Conservation (phyloP, 2,113 vertebrate species). For the Antechinus stuartii region DNA sequence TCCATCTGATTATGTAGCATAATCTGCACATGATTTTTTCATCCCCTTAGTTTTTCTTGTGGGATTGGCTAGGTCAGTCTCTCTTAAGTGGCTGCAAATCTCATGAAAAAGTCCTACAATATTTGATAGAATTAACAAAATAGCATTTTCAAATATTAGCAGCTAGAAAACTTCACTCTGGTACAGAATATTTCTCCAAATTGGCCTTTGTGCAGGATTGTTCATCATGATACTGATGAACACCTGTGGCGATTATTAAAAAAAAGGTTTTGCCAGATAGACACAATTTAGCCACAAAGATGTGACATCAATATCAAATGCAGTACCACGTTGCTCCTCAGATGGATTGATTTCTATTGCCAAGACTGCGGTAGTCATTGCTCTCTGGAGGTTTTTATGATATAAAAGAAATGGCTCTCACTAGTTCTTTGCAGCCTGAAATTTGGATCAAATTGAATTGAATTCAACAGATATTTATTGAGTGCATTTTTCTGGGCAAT, state of each 20-base stretch:
- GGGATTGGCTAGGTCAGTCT: neutral
- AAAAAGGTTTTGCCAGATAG: neutral
- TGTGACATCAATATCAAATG: neutral
- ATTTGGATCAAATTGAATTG: slow-evolving; percentile 5
- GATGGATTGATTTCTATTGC: neutral
- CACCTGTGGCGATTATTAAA: neutral
- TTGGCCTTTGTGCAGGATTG: neutral
- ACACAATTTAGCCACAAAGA: neutral
- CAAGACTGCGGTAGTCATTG: neutral
- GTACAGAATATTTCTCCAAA: neutral
- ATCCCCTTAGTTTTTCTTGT: neutral
- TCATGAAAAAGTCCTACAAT: neutral
- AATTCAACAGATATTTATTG: neutral
- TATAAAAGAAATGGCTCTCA: neutral
- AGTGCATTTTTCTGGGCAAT: neutral
- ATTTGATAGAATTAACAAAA: neutral
- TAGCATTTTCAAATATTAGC: neutral
- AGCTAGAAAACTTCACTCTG: neutral
- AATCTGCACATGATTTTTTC: neutral
- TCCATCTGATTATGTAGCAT: neutral
- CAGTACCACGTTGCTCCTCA: neutral
- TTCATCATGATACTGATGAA: neutral
- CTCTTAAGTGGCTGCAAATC: neutral
- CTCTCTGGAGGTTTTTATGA: neutral
- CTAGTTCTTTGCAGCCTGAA: slow-evolving; percentile 7